Base-by-base conservation (phyloP, 1,140 invertebrate species). In the Dolichoris vasculosae region DNA sequence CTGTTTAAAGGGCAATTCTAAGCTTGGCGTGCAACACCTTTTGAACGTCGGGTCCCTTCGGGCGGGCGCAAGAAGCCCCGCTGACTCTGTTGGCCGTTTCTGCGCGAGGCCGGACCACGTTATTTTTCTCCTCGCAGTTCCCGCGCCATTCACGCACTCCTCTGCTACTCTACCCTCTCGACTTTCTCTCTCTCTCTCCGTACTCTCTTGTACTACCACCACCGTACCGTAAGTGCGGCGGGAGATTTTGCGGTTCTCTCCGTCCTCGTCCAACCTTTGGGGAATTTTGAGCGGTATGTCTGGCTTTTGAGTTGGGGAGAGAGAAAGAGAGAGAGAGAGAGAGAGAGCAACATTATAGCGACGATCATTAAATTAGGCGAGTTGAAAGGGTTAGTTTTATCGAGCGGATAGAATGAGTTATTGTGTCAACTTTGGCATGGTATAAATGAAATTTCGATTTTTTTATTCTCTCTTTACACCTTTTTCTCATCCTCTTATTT, bases 1-100 rank as follows among this genome's bases (percentile, higher is more conserved):
- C 88, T 88, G 88, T 90, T 90, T 90, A 89, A 88, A 88, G 89
- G 87, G 87, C 88, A 90, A 89, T 89, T 88, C 88, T 88, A 51
- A 87, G 86, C 63, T 26, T 32, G n/a, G 82, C 83, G 77, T 82
- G 87, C 87, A 86, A 87, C 86, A 85, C 85, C 87, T 88, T 88
- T 89, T 38, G 11, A 51, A 17, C 23, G 3, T 59, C 55, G 26
- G 3, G 23, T 59, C 23, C 9, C 23, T 26, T 23, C 7, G 23
- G 13, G 55, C 55, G 23, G n/a, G 79, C 83, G 84, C 23, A 85
- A 85, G 89, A 89, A 89, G 87, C 89, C 89, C 89, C 89, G 89
- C 88, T 88, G 89, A 43, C 86, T 88, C 84, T 89, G 88, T 90
- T 89, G 88, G 88, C 88, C 87, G 87, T 89, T 89, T 87, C 85